A percentile compares a stretch with the other conserved stretches of the same genome.
Conservation (phyloP, 2,888 invertebrate species). For the Sepiola atlantica region DNA sequence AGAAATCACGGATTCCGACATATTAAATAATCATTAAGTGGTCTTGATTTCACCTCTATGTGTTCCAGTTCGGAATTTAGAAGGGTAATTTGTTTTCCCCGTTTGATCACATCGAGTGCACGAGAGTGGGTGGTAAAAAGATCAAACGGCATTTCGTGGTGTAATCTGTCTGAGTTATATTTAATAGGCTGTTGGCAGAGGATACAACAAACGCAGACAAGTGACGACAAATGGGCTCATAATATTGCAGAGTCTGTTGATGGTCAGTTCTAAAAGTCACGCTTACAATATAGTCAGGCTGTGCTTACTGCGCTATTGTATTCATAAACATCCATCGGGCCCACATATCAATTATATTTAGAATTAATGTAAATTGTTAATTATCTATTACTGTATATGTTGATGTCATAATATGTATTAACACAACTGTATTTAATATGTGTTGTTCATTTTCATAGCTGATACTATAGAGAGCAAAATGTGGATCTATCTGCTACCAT, state of each 20-base stretch:
- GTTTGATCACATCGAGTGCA: background rate
- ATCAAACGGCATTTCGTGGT: background rate
- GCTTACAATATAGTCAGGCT: background rate
- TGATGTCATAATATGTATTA: too few species aligned
- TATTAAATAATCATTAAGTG: background rate
- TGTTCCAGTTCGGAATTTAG: background rate
- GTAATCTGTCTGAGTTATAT: background rate
- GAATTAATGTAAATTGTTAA: too few species aligned
- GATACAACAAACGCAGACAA: background rate
- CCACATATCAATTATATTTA: too few species aligned
- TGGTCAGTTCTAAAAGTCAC: background rate
- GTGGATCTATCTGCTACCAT: too few species aligned
- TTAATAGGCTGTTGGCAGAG: background rate
- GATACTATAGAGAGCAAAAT: too few species aligned
- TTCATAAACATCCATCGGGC: background rate
- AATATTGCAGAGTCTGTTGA: background rate
- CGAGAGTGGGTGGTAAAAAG: background rate
- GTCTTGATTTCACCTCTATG: background rate
- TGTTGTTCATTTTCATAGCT: too few species aligned
- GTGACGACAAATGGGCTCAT: background rate
- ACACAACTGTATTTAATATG: too few species aligned
- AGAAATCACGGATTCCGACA: background rate
- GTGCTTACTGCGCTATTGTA: too few species aligned
- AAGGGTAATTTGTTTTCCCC: background rate
- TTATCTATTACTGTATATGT: too few species aligned